Base-by-base conservation (phyloP, 2,113 vertebrate species). In the Nannobrachium achirus region DNA sequence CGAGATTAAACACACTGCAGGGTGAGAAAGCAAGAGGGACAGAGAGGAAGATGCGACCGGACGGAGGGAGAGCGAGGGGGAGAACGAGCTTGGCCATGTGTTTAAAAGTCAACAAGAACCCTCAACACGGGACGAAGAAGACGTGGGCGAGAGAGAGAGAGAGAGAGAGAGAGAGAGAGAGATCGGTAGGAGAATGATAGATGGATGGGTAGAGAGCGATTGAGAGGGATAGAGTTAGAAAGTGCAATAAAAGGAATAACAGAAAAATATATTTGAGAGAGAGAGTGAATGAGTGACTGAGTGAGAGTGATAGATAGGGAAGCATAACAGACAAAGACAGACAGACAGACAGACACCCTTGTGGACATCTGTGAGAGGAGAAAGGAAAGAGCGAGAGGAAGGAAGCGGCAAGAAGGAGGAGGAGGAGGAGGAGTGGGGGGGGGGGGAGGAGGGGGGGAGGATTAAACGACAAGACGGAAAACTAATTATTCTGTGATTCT, bases 401-500 rank as follows among this genome's bases (percentile, higher is more conserved):
- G 62, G 7, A 9, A 18, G 50, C 13, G 25, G 40, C 33, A 16
- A 56, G 52, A 19, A 19, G 45, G 10, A 33, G 15, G 25, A 15
- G 15, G 38, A 2, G 50, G 19, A 18, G 65, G 74, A 44, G 67
- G 53, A 70, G 42, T 71, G 25, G 66, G 10, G n/a, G 13, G 56
- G 63, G 39, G 60, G 41, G 14, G 8, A 1, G 57, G 25, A 20
- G 46, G 63, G 60, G 79, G 71, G 59, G 78, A 73, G 83, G 83
- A 87, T 88, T 84, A 88, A 84, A 86, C 71, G 73, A 91, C 84
- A 78, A 86, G 84, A 87, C 79, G 79, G 72, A 87, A 88, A 91
- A 89, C 86, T 82, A 88, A 92, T 89, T 89, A 89, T 86, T 87
- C 82, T 89, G 80, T 88, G 89, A 91, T 91, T 92, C 81, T 45